A percentile compares a stretch with the other conserved stretches of the same genome.
Conservation (phyloP, 2,888 invertebrate genomes). For the Brachypalpus laphriformis region DNA sequence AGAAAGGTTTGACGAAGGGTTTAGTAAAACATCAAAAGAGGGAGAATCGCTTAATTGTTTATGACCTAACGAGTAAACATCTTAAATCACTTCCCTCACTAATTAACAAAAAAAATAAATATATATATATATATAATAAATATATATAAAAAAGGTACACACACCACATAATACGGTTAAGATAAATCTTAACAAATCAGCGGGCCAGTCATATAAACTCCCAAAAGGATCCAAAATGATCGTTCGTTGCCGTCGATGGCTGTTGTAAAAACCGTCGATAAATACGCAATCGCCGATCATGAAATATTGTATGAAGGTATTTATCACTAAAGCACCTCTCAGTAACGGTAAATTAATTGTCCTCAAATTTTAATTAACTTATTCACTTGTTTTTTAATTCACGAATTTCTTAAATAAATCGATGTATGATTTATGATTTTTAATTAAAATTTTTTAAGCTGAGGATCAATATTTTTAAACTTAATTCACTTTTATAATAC, state of each 20-base stretch:
- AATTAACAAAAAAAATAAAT: neutral
- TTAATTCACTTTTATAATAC: neutral
- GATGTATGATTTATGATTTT: neutral
- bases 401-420: neutral
- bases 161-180: constrained; percentile 73
- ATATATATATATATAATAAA: neutral
- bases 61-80: too few species aligned
- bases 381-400: constrained; percentile 6
- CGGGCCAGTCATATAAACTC: constrained; percentile 48
- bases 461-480: neutral
- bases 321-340: constrained; percentile 4
- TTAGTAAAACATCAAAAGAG: neutral
- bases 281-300: constrained; percentile 52
- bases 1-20: neutral
- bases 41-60: constrained; percentile 11
- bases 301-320: constrained; percentile 19
- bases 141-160: constrained; percentile 56
- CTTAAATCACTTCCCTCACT: too few species aligned
- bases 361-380: neutral
- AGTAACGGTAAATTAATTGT: neutral
- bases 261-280: constrained; percentile 37
- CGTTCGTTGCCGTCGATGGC: constrained; percentile 36
- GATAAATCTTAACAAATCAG: constrained; percentile 68
- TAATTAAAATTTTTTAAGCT: too few species aligned
- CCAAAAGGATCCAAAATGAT: constrained; percentile 36